Evolutionary conservation across 2,113 vertebrate genomes (phyloP).

Genomic region (Struthidea cinerea): DNA sequence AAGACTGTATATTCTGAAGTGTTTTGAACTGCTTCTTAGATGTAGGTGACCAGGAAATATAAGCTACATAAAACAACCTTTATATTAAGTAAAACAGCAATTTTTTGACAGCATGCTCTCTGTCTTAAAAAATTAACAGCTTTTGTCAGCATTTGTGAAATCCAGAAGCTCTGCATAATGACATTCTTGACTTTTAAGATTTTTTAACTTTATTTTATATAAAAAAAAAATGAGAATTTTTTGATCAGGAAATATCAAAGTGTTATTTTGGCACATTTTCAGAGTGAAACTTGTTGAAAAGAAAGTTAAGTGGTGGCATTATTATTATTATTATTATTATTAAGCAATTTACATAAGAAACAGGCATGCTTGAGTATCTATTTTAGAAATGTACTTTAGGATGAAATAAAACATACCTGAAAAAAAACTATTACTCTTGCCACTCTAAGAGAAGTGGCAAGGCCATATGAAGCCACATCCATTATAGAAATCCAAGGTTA

Average conservation of each 20-base stretch:
- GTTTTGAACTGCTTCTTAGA: not conserved
- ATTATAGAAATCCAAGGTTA: not conserved
- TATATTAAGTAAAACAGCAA: not conserved
- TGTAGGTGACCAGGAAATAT: not conserved
- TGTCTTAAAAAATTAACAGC: not conserved
- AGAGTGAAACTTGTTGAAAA: not conserved
- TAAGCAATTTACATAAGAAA: not conserved
- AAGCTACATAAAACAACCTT: not conserved
- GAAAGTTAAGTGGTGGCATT: not conserved
- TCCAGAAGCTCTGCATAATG: not conserved
- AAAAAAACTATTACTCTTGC: not conserved
- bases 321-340: not conserved
- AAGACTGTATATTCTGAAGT: not conserved
- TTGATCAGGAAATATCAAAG: not conserved
- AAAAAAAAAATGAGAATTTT: not conserved
- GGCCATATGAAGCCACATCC: not conserved
- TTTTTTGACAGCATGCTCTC: not conserved
- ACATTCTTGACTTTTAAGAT: not conserved
- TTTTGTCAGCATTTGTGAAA: not conserved
- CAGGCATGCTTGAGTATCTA: not conserved
- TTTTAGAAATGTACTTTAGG: not conserved
- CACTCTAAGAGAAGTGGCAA: not conserved
- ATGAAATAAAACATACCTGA: not conserved
- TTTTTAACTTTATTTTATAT: not conserved
- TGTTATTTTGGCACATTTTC: not conserved